Conservation (phyloP, 1,140 invertebrate genomes). For the Anastrepha obliqua region DNA sequence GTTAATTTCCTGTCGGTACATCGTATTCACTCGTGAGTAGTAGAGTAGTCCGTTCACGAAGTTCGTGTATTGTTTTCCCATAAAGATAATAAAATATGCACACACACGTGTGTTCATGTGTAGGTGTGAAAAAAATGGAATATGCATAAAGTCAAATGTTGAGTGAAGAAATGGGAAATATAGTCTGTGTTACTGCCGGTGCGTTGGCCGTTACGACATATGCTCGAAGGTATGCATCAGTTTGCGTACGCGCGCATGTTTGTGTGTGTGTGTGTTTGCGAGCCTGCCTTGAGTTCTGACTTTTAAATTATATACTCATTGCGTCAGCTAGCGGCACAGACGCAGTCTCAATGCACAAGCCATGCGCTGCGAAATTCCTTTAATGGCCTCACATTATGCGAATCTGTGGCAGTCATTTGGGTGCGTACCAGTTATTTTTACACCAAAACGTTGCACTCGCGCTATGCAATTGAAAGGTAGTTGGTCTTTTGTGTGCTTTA, state of each 20-base stretch:
- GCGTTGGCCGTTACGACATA: background rate
- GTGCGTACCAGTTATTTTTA: background rate
- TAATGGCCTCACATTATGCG: slow-evolving; percentile 45
- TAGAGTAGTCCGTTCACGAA: background rate
- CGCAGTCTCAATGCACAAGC: slow-evolving; percentile 17
- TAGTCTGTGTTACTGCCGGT: background rate
- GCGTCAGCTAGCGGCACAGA: slow-evolving; percentile 17
- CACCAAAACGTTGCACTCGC: background rate
- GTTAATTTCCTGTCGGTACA: slow-evolving; percentile 33
- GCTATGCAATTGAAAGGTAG: slow-evolving; percentile 27
- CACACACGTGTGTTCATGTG: background rate
- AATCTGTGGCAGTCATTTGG: slow-evolving; percentile 36
- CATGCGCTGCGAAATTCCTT: slow-evolving; percentile 37
- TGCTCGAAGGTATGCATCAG: background rate
- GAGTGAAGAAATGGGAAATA: background rate
- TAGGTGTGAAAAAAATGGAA: background rate
- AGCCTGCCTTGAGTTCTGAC: background rate
- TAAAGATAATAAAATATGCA: background rate
- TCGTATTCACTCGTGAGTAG: background rate
- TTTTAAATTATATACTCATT: slow-evolving; percentile 45
- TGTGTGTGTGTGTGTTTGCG: background rate
- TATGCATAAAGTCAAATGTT: slow-evolving; percentile 47
- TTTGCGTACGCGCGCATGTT: background rate
- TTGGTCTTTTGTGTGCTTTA: background rate
- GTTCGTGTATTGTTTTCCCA: background rate